Conservation (phyloP, 2,797 vertebrate genomes). For the Leucoraja ocellata region DNA sequence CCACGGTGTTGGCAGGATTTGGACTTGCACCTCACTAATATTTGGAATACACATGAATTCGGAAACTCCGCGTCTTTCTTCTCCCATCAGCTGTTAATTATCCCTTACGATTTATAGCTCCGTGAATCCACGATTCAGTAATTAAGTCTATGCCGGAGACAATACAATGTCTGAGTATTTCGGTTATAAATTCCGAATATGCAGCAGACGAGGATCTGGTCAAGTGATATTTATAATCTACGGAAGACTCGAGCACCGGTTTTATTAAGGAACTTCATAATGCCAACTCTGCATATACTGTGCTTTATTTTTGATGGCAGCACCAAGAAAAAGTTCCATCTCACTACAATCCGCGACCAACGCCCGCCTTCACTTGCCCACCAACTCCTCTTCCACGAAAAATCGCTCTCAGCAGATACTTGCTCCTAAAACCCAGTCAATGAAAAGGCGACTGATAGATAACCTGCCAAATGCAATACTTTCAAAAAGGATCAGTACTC, state of each 20-base stretch:
- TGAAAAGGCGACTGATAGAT: background rate
- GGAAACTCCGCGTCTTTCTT: constrained; percentile 1
- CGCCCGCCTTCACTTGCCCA: background rate
- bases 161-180: constrained; percentile 16
- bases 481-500: constrained; percentile 27
- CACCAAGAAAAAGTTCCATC: background rate
- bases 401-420: background rate
- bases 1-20: background rate
- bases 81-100: constrained; percentile 31
- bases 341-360: background rate
- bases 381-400: background rate
- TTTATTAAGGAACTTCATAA: background rate
- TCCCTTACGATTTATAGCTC: constrained; percentile 26
- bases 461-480: constrained; percentile 15
- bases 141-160: constrained; percentile 16
- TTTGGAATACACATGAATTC: background rate
- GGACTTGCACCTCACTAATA: background rate
- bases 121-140: constrained; percentile 27
- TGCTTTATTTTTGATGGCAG: background rate
- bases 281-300: background rate
- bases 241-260: background rate
- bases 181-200: background rate
- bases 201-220: background rate
- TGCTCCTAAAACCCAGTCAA: background rate
- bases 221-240: background rate